These are phyloP conservation scores for Neodiprion fabricii DNA, from an alignment of 1,140 invertebrate genomes.

Conservation along the genomic window DNA sequence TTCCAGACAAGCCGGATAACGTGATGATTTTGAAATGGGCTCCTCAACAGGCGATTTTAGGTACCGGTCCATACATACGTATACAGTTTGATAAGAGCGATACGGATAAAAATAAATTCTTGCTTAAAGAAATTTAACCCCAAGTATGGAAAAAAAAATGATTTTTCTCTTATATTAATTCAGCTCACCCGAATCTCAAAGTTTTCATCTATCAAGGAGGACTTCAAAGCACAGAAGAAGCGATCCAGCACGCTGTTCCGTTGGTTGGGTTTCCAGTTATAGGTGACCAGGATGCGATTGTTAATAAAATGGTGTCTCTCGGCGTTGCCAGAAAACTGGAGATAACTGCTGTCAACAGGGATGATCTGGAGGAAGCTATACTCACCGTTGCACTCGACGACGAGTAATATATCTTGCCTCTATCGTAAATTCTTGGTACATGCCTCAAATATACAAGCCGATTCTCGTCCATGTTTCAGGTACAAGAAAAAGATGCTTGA, in stretches of 20 bases:
- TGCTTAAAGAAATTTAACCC: no score
- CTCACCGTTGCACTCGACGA: slow-evolving; percentile 34
- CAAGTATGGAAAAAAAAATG: no score
- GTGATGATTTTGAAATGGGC: slow-evolving; percentile 51
- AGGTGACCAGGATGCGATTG: slow-evolving; percentile 28
- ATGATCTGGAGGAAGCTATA: slow-evolving; percentile 29
- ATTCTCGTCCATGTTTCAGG: slow-evolving; percentile 30
- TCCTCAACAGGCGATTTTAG: slow-evolving; percentile 51
- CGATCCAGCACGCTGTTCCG: slow-evolving; percentile 63
- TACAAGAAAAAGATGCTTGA: slow-evolving; percentile 46
- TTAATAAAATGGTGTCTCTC: slow-evolving; percentile 2
- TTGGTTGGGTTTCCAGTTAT: slow-evolving; percentile 55
- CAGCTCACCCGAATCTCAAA: slow-evolving; percentile 63
- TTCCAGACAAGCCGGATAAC: slow-evolving; percentile 36
- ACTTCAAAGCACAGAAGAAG: slow-evolving; percentile 66
- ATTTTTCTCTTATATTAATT: slow-evolving; percentile 21
- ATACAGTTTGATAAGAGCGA: not conserved
- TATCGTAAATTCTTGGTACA: no score
- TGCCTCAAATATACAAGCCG: no score
- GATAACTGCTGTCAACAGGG: slow-evolving; percentile 20
- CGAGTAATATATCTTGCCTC: slow-evolving; percentile 18
- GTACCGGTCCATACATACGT: slow-evolving; percentile 24
- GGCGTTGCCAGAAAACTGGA: slow-evolving; percentile 33
- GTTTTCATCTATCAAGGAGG: slow-evolving; percentile 71
- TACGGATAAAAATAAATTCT: not conserved